A percentile compares a stretch with the other conserved stretches of the same genome.
phyloP scores from a whole-genome alignment of 2,113 vertebrate genomes.

The Corythoichthys intestinalis region DNA sequence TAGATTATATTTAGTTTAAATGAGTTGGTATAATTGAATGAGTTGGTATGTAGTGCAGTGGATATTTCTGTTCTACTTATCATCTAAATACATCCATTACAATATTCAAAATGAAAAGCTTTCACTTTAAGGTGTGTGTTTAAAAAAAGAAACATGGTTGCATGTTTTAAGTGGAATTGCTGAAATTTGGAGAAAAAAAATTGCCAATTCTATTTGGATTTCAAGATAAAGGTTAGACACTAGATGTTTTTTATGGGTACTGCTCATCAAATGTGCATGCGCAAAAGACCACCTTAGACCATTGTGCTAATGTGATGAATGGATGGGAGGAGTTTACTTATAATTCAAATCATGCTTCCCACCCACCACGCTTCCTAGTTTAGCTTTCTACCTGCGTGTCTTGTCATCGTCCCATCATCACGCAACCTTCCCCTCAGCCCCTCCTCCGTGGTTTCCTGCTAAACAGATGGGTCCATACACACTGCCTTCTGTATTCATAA shows the following conservation, averaged over 20 bases:
- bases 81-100: neutral
- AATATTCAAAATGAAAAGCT: neutral
- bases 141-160: too few species aligned
- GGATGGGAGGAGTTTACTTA: constrained; percentile 12
- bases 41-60: neutral
- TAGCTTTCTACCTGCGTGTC: constrained; percentile 17
- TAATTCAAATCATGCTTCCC: constrained; percentile 20
- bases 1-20: neutral
- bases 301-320: constrained; percentile 9
- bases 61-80: neutral
- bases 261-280: too few species aligned
- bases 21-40: too few species aligned
- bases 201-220: too few species aligned
- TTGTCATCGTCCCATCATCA: constrained; percentile 39
- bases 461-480: constrained; percentile 43
- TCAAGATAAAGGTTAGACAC: too few species aligned
- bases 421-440: constrained; percentile 17
- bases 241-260: too few species aligned
- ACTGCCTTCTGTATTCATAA: constrained; percentile 6
- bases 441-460: constrained; percentile 12
- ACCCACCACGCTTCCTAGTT: constrained; percentile 22
- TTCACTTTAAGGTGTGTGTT: too few species aligned
- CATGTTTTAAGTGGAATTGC: too few species aligned
- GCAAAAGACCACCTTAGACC: too few species aligned
- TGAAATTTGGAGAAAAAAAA: too few species aligned